Evolutionary conservation across 2,888 invertebrate species (phyloP), one percentile per base, ranked within the genome.

Genomic region (Operophtera brumata): DNA sequence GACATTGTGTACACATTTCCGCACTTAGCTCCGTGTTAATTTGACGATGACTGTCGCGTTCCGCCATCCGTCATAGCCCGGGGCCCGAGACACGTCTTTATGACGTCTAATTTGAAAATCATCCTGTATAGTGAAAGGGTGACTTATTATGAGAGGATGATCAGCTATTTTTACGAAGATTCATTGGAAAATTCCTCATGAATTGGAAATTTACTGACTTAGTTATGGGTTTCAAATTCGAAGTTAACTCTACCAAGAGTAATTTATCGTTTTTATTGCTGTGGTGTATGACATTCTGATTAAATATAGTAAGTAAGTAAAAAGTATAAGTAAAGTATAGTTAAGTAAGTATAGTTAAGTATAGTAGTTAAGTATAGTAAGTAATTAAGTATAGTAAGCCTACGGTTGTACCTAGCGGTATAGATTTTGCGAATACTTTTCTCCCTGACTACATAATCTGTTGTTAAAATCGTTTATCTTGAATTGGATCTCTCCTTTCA

Each of bases 21-120:
- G 86, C 88, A 88, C 89, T 88, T 85, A 86, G 80, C 75, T 66
- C 60, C 71, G 75, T 82, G 86, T 86, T 86, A 85, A 88, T 87
- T 86, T 85, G 82, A 70, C 82, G 79, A 86, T 87, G 86, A 86
- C 83, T 84, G 80, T 81, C 84, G 74, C 78, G 66, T 58, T 59
- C 74, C 73, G 74, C 77, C 79, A 86, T 86, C 84, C 81, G 86
- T 86, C 86, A 84, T 80, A 66, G 84, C 84, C 78, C 54, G 66
- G 64, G 72, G 81, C 76, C 64, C 66, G 70, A 70, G 77, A 74
- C 75, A 69, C 80, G 77, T 80, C 84, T 80, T 82, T 83, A 80
- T 82, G 82, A 82, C 80, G 78, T 77, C 77, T 84, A 84, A 87
- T 85, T 84, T 84, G 81, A 83, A 81, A 81, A 86, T 86, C 83